A percentile compares a stretch with the other conserved stretches of the same genome.
Evolutionary conservation across 2,888 invertebrate species (phyloP).

Genomic region (Pilophorus perplexus): DNA sequence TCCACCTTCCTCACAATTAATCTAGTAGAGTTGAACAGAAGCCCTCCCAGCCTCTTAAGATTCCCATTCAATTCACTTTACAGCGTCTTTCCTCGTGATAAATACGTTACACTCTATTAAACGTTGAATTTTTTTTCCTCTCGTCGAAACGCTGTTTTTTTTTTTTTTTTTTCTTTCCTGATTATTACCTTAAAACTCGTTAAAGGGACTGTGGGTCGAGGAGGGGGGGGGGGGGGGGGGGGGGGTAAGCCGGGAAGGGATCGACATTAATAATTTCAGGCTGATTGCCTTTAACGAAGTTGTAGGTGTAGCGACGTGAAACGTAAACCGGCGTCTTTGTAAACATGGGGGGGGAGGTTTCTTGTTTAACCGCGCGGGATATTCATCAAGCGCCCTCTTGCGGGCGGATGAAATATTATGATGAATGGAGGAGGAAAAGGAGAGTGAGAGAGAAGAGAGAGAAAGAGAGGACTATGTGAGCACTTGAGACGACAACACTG

Average conservation of each 20-base stretch:
- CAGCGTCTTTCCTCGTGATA: conserved; percentile 14
- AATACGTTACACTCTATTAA: conserved; percentile 6
- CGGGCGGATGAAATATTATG: conserved; percentile 11
- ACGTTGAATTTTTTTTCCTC: conserved; percentile 4
- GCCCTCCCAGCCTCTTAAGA: conserved; percentile 8
- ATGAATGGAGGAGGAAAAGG: too few species aligned
- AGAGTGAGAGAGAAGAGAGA: too few species aligned
- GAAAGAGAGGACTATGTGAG: too few species aligned
- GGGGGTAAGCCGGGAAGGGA: too few species aligned
- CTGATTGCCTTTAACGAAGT: conserved; percentile 4
- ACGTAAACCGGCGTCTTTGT: neutral
- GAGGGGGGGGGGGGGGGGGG: too few species aligned
- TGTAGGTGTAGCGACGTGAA: conserved; percentile 7
- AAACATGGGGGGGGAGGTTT: neutral
- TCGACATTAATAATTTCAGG: neutral
- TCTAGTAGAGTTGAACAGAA: conserved; percentile 18
- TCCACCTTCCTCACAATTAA: conserved; percentile 9
- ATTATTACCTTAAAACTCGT: neutral
- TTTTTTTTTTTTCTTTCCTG: neutral
- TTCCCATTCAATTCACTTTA: conserved; percentile 25
- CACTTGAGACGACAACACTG: conserved; percentile 10
- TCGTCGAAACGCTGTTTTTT: too few species aligned
- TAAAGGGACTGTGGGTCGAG: too few species aligned
- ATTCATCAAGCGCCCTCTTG: conserved; percentile 10
- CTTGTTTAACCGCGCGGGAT: conserved; percentile 14